phyloP scores from a whole-genome alignment of 2,888 invertebrate genomes.

The Ennomos quercinarius region DNA sequence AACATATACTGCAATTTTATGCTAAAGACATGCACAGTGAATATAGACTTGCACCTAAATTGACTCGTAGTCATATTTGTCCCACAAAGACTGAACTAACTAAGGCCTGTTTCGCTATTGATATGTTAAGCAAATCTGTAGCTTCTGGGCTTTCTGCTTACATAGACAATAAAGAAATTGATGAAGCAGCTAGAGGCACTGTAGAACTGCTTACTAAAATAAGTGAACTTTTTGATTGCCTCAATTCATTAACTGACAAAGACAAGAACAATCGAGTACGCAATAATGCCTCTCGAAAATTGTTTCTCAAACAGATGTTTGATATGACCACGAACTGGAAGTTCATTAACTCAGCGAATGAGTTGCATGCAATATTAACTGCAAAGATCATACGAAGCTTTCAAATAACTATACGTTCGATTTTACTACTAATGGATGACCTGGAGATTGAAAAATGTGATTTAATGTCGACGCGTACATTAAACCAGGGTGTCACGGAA shows the following conservation, averaged over 20 bases:
- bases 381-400: conserved; percentile 8
- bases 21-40: conserved; percentile 6
- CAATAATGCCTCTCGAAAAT: background rate
- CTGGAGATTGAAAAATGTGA: background rate
- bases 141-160: conserved; percentile 21
- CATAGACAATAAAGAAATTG: conserved; percentile 11
- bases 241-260: conserved; percentile 7
- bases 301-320: conserved; percentile 5
- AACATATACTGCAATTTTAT: conserved; percentile 20
- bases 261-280: conserved; percentile 1
- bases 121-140: conserved; percentile 15
- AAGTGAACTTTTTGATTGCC: conserved; percentile 2
- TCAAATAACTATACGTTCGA: conserved; percentile 6
- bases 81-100: conserved; percentile 3
- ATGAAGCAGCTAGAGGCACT: conserved; percentile 9
- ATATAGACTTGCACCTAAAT: conserved; percentile 19
- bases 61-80: conserved; percentile 14
- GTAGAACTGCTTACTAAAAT: conserved; percentile 9
- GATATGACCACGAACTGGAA: background rate
- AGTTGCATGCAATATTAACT: background rate
- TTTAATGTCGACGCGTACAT: background rate
- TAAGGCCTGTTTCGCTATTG: background rate
- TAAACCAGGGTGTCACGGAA: conserved; percentile 9
- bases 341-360: background rate
- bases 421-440: background rate